phyloP scores from a whole-genome alignment of 92 coral and sea anemone genomes.

The Phymanthus crucifer region DNA sequence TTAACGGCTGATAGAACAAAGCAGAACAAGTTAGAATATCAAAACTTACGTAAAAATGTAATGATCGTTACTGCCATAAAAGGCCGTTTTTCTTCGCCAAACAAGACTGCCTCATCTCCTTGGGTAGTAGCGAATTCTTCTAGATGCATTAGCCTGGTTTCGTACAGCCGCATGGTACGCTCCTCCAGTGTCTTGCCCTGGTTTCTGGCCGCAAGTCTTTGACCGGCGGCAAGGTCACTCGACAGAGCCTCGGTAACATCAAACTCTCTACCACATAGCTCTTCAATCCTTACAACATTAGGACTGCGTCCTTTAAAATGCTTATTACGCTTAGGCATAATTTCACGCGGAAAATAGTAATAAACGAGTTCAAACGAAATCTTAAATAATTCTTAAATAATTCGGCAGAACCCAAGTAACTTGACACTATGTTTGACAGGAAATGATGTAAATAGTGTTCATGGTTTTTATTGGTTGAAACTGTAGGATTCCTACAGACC shows the following conservation, averaged over 20 bases:
- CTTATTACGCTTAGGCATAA: constrained; percentile 14
- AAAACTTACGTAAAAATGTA: constrained; percentile 41
- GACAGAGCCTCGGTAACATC: constrained; percentile 18
- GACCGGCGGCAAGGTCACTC: constrained; percentile 33
- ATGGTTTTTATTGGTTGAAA: background rate
- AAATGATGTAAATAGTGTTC: background rate
- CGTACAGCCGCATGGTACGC: constrained; percentile 26
- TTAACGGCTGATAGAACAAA: too few species aligned
- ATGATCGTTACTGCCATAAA: constrained; percentile 36
- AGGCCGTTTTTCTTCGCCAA: constrained; percentile 32
- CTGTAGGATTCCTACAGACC: constrained; percentile 36
- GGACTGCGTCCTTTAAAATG: constrained; percentile 31
- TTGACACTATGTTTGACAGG: too few species aligned
- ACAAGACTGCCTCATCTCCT: constrained; percentile 34
- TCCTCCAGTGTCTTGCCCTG: constrained; percentile 20
- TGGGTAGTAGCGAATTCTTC: constrained; percentile 23
- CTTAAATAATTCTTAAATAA: too few species aligned
- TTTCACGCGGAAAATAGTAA: background rate
- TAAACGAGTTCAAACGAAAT: too few species aligned
- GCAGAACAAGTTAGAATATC: too few species aligned
- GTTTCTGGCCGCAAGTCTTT: constrained; percentile 37
- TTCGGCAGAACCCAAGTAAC: too few species aligned
- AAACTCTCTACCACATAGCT: constrained; percentile 10
- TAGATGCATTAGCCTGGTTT: constrained; percentile 36
- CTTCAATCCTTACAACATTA: constrained; percentile 6